A percentile compares a stretch with the other conserved stretches of the same genome.
Evolutionary conservation across 2,113 vertebrate genomes (phyloP).

Genomic region (Motacilla alba): DNA sequence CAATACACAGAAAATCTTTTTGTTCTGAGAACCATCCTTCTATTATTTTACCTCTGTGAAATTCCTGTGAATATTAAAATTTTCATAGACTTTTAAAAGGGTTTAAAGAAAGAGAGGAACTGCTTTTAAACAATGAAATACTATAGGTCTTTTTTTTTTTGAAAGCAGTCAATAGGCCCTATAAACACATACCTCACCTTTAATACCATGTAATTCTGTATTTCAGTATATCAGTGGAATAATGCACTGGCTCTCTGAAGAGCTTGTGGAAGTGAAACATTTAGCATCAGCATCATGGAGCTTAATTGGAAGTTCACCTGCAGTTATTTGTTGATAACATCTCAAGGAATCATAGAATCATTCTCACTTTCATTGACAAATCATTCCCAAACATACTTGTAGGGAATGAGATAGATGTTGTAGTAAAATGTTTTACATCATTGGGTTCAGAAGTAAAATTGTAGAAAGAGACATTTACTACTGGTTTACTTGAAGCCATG

Average conservation of each 20-base stretch:
- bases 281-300: neutral
- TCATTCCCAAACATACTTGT: neutral
- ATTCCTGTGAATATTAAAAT: conserved; percentile 1
- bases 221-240: neutral
- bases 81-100: neutral
- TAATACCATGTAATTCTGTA: neutral
- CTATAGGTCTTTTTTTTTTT: neutral
- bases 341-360: neutral
- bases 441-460: neutral
- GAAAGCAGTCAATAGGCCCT: neutral
- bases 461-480: neutral
- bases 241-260: neutral
- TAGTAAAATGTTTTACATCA: neutral
- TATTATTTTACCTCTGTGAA: conserved; percentile 4
- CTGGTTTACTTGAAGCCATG: neutral
- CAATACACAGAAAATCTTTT: conserved; percentile 1
- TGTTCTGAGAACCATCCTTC: neutral
- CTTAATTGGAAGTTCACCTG: neutral
- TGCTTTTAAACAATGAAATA: neutral
- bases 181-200: neutral
- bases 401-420: neutral
- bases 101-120: neutral
- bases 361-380: neutral
- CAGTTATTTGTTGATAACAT: neutral
- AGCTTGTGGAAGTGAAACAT: neutral